These are phyloP conservation scores for Palythoa caribaeorum DNA, from an alignment of 92 coral and sea anemone genomes.

Conservation along the genomic window DNA sequence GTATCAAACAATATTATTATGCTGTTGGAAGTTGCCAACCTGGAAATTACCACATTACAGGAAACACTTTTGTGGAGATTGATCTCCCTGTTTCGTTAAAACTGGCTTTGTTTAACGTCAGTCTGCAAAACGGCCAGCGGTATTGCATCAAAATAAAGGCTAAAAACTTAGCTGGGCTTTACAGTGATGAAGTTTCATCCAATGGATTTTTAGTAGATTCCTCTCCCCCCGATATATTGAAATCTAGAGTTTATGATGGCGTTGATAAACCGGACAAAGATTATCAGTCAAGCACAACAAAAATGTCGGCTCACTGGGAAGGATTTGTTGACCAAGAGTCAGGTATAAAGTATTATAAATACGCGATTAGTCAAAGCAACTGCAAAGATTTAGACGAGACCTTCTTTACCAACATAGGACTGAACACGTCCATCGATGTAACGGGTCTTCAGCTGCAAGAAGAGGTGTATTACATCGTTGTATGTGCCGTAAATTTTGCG, in stretches of 20 bases:
- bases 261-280: conserved; percentile 79
- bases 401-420: conserved; percentile 50
- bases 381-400: too few relatives aligned
- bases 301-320: conserved; percentile 87
- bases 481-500: conserved; percentile 88
- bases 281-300: conserved; percentile 70
- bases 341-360: conserved; percentile 77
- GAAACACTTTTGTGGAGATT: conserved; percentile 63
- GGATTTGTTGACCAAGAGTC: conserved; percentile 87
- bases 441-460: conserved; percentile 70
- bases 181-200: conserved; percentile 77
- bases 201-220: conserved; percentile 85
- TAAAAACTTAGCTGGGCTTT: conserved; percentile 86
- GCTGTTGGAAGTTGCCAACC: conserved; percentile 91
- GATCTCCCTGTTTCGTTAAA: conserved; percentile 73
- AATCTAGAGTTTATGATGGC: conserved; percentile 85
- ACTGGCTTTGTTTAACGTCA: conserved; percentile 55
- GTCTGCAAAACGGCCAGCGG: conserved; percentile 85
- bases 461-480: conserved; percentile 87
- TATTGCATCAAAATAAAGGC: conserved; percentile 94
- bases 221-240: conserved; percentile 76
- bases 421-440: conserved; percentile 67
- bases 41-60: conserved; percentile 93
- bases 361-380: conserved; percentile 77
- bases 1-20: conserved; percentile 79